Conservation (phyloP, 2,797 vertebrate species). For the Erithacus rubecula region DNA sequence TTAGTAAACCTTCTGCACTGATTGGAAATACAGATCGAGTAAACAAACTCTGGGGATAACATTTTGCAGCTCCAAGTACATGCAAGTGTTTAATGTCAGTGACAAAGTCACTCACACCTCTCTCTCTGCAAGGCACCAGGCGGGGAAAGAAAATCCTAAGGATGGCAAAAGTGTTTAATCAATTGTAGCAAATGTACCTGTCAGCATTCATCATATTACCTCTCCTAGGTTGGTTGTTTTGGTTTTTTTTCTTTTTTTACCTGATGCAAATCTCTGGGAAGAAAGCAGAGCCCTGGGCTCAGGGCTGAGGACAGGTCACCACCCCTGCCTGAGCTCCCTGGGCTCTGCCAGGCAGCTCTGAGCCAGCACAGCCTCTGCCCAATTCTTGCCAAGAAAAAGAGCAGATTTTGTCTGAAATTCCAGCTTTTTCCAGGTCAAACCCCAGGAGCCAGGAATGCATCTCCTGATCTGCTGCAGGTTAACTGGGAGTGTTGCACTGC, state of each 20-base stretch:
- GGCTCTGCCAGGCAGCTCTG: neutral
- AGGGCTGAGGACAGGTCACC: neutral
- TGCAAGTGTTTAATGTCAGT: constrained; percentile 79
- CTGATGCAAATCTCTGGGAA: constrained; percentile 13
- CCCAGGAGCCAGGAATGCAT: neutral
- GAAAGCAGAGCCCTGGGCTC: neutral
- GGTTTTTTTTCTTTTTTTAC: neutral
- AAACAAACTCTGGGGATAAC: constrained; percentile 76
- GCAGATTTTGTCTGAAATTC: neutral
- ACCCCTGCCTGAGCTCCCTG: neutral
- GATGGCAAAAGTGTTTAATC: constrained; percentile 67
- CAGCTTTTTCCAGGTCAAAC: neutral
- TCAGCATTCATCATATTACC: constrained; percentile 59
- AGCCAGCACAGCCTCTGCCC: neutral
- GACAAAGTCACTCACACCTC: constrained; percentile 77
- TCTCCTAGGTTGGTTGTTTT: neutral
- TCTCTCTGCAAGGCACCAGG: constrained; percentile 58
- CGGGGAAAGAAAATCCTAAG: constrained; percentile 35
- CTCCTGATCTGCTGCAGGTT: neutral
- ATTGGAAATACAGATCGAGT: constrained; percentile 82
- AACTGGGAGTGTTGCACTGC: neutral
- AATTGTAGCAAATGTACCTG: constrained; percentile 64
- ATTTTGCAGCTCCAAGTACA: constrained; percentile 72
- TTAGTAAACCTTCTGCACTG: constrained; percentile 80
- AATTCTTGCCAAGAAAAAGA: neutral